Conservation (phyloP, 2,113 vertebrate genomes). For the Puma concolor region DNA sequence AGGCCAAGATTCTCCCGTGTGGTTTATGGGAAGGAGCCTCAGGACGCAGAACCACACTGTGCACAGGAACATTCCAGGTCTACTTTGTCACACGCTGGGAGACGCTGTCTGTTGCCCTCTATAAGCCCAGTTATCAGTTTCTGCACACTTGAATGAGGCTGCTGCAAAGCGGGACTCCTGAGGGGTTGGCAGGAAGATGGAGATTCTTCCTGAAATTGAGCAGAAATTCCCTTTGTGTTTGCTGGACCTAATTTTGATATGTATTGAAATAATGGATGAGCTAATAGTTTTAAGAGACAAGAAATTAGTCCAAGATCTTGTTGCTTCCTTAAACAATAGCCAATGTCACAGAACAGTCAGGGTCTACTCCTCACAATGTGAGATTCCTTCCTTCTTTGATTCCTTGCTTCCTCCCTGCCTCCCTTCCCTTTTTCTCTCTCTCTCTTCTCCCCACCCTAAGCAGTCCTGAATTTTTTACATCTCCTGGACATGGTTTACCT, state of each 20-base stretch:
- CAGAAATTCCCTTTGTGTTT: background rate
- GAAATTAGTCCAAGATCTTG: background rate
- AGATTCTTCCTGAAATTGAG: background rate
- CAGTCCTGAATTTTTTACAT: background rate
- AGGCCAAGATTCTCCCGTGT: background rate
- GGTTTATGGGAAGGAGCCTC: background rate
- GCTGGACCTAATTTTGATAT: background rate
- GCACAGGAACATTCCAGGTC: background rate
- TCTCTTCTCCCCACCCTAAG: background rate
- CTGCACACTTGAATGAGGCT: background rate
- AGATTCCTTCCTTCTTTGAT: background rate
- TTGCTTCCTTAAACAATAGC: background rate
- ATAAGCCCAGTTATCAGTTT: background rate
- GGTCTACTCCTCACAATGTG: background rate
- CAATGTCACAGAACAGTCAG: background rate
- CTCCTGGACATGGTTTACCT: background rate
- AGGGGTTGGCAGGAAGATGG: background rate
- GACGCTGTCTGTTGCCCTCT: background rate
- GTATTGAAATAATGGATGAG: background rate
- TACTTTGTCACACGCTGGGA: accelerated
- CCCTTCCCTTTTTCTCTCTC: background rate
- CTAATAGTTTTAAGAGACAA: background rate
- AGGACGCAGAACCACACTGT: background rate
- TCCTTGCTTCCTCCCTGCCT: accelerated
- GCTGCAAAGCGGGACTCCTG: background rate